Percentiles rank a stretch among this genome's conserved stretches.
Evolutionary conservation across 2,113 vertebrate species (phyloP).

Genomic region (Mirounga angustirostris): DNA sequence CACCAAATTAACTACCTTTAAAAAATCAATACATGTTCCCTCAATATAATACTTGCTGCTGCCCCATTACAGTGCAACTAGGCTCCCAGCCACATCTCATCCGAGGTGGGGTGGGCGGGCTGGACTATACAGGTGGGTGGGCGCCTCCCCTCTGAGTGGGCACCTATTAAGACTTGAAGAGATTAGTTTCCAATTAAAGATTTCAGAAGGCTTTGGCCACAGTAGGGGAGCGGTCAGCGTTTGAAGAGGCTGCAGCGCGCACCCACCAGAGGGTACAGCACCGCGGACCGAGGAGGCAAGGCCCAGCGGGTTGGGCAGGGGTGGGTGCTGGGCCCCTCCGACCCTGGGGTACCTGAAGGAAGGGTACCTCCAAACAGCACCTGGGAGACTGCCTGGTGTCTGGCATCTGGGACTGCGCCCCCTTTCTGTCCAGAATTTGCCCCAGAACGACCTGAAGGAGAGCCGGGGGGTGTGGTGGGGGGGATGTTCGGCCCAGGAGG

Average conservation of each 20-base stretch:
- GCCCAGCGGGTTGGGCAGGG: fast-evolving
- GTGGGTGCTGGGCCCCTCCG: background rate
- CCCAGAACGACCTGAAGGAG: background rate
- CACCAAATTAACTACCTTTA: constrained; percentile 82
- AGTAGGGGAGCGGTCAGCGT: background rate
- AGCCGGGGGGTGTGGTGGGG: fast-evolving
- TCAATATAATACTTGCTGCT: constrained; percentile 76
- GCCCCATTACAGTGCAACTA: constrained; percentile 67
- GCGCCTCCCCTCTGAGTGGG: constrained; percentile 12
- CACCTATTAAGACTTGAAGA: background rate
- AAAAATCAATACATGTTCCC: constrained; percentile 78
- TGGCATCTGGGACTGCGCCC: background rate
- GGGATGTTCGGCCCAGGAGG: background rate
- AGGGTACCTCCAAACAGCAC: background rate
- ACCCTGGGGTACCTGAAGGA: background rate
- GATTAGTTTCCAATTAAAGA: constrained; percentile 77
- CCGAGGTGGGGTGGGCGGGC: background rate
- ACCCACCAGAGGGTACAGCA: background rate
- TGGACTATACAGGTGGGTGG: background rate
- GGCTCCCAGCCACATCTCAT: background rate
- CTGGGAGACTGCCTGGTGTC: background rate
- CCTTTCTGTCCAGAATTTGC: background rate
- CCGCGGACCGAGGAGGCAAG: background rate
- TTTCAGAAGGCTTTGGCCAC: constrained; percentile 29
- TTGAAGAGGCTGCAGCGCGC: background rate